Evolutionary conservation across 2,888 invertebrate species (phyloP).

Genomic region (Eupithecia inturbata): DNA sequence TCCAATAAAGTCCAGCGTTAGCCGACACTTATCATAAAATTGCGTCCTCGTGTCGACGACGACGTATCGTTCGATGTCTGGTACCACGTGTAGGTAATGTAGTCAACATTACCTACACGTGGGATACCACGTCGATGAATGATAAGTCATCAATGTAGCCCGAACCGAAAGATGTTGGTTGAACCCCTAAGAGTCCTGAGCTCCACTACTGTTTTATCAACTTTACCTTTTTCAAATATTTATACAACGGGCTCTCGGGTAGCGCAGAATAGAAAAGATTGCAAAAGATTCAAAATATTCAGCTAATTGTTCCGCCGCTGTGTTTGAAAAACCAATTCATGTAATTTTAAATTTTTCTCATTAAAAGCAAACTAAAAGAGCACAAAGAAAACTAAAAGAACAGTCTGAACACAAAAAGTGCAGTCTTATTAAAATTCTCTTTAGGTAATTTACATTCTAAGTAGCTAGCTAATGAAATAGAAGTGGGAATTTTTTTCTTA

Average conservation of each 20-base stretch:
- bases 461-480: slow-evolving; percentile 47
- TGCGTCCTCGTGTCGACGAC: neutral
- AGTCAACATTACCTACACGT: too few relatives aligned
- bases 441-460: slow-evolving; percentile 53
- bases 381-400: slow-evolving; percentile 57
- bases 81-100: neutral
- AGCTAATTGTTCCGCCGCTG: slow-evolving; percentile 25
- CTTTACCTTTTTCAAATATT: neutral
- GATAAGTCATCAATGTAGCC: neutral
- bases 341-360: slow-evolving; percentile 34
- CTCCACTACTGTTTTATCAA: neutral
- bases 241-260: neutral
- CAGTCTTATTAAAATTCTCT: slow-evolving; percentile 56
- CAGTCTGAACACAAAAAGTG: slow-evolving; percentile 47
- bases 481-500: slow-evolving; percentile 41
- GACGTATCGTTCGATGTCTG: neutral
- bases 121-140: too few relatives aligned
- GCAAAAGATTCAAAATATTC: neutral
- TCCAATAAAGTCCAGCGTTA: too few relatives aligned
- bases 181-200: neutral
- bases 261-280: neutral
- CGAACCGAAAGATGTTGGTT: neutral
- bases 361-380: slow-evolving; percentile 37
- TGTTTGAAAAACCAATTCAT: slow-evolving; percentile 29
- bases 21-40: neutral